Conservation (phyloP, 2,888 invertebrate genomes). For the Nymphalis urticae region DNA sequence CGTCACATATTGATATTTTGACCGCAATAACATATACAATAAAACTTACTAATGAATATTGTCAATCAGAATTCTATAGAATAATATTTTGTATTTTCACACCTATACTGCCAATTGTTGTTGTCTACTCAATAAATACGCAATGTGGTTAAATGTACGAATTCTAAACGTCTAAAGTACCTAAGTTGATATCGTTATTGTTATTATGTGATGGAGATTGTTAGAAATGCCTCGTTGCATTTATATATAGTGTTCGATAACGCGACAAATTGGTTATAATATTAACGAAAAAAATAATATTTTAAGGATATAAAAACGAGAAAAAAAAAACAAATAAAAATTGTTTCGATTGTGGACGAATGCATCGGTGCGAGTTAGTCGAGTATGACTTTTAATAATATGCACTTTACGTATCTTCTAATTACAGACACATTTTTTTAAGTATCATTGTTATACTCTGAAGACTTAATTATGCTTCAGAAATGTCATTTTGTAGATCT, state of each 20-base stretch:
- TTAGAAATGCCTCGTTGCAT: conserved; percentile 33
- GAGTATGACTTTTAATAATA: conserved; percentile 21
- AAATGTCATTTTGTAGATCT: background rate
- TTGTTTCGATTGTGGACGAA: conserved; percentile 33
- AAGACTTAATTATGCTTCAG: conserved; percentile 5
- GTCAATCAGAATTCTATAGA: conserved; percentile 3
- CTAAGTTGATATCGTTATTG: conserved; percentile 20
- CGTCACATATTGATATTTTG: background rate
- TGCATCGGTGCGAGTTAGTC: conserved; percentile 31
- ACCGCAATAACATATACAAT: background rate
- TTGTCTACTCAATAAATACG: conserved; percentile 14
- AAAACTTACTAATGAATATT: background rate
- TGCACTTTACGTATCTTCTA: conserved; percentile 20
- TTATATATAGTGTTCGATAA: conserved; percentile 20
- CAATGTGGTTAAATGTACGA: conserved; percentile 13
- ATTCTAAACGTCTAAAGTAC: conserved; percentile 2
- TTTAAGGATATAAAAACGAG: conserved; percentile 42
- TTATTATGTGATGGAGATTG: conserved; percentile 24
- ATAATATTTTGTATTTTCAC: conserved; percentile 6
- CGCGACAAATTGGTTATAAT: conserved; percentile 39
- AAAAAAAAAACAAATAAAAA: conserved; percentile 46
- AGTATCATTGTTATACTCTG: background rate
- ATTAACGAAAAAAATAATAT: conserved; percentile 42
- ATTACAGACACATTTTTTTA: background rate
- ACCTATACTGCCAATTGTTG: conserved; percentile 21